Conservation (phyloP, 2,113 vertebrate genomes). For the Ranitomeya imitator region DNA sequence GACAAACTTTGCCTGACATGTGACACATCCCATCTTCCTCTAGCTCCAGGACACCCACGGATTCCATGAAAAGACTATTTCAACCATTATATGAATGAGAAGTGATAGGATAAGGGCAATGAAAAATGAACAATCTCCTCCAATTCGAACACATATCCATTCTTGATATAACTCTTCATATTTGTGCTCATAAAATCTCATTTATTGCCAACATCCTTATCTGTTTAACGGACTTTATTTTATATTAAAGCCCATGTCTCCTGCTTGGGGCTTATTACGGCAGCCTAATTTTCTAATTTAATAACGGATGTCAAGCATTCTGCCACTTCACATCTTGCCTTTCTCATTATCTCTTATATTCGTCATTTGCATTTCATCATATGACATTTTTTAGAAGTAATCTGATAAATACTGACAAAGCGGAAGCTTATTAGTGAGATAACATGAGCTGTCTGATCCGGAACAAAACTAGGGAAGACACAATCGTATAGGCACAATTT, state of each 20-base stretch:
- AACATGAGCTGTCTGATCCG: slow-evolving; percentile 9
- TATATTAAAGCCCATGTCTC: slow-evolving; percentile 1
- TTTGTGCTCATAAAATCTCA: neutral
- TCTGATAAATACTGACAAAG: slow-evolving; percentile 15
- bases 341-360: slow-evolving; percentile 19
- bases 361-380: slow-evolving; percentile 30
- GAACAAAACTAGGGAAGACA: neutral
- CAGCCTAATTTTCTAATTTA: slow-evolving; percentile 22
- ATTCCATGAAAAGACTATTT: slow-evolving; percentile 42
- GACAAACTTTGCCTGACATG: slow-evolving; percentile 20
- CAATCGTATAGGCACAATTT: neutral
- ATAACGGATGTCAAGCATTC: slow-evolving; percentile 27
- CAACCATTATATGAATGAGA: slow-evolving; percentile 37
- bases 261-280: neutral
- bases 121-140: slow-evolving; percentile 19
- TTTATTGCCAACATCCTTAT: neutral
- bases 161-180: slow-evolving; percentile 9
- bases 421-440: slow-evolving; percentile 1
- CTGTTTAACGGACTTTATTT: neutral
- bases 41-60: slow-evolving; percentile 41
- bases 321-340: neutral
- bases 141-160: slow-evolving; percentile 15
- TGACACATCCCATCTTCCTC: slow-evolving; percentile 12
- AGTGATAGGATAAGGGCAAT: slow-evolving; percentile 14
- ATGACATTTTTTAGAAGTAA: slow-evolving; percentile 17